Conservation (phyloP, 2,888 invertebrate species). For the Ophonus ardosiacus region DNA sequence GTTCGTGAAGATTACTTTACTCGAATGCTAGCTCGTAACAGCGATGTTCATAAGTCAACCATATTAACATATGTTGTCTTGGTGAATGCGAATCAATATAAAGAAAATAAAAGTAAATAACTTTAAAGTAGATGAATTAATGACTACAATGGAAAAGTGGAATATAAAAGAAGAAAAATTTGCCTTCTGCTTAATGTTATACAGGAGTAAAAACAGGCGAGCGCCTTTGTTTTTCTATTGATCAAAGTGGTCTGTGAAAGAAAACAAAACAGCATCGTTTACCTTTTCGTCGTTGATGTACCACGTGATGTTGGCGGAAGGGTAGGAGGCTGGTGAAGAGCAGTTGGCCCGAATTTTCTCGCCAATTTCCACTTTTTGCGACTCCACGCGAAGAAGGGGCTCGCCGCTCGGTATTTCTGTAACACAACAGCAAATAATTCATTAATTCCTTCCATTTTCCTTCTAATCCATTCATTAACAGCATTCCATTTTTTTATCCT, state of each 20-base stretch:
- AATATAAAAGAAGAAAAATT: constrained; percentile 6
- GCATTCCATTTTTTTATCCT: constrained; percentile 14
- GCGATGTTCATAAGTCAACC: too few species aligned
- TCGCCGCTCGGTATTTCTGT: constrained; percentile 74
- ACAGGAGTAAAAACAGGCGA: not conserved
- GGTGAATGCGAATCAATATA: not conserved
- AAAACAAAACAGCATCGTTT: constrained; percentile 65
- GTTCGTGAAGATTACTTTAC: too few species aligned
- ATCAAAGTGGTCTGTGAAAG: constrained; percentile 23
- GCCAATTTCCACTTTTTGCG: constrained; percentile 75
- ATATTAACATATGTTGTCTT: not conserved
- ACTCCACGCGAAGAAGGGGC: constrained; percentile 73
- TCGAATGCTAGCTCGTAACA: too few species aligned
- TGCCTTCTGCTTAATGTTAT: constrained; percentile 13
- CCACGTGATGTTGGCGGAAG: constrained; percentile 76
- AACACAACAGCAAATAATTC: constrained; percentile 65
- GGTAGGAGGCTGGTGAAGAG: constrained; percentile 74
- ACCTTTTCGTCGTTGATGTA: constrained; percentile 75
- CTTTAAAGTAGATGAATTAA: not conserved
- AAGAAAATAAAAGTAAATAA: not conserved
- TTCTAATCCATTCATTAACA: constrained; percentile 42
- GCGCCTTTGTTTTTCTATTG: constrained; percentile 23
- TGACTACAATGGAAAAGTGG: not conserved
- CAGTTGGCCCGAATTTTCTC: constrained; percentile 75
- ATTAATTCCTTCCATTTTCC: constrained; percentile 30